Evolutionary conservation across 2,888 invertebrate species (phyloP), one percentile per base, ranked within the genome.

Genomic region (Euproctis similis): DNA sequence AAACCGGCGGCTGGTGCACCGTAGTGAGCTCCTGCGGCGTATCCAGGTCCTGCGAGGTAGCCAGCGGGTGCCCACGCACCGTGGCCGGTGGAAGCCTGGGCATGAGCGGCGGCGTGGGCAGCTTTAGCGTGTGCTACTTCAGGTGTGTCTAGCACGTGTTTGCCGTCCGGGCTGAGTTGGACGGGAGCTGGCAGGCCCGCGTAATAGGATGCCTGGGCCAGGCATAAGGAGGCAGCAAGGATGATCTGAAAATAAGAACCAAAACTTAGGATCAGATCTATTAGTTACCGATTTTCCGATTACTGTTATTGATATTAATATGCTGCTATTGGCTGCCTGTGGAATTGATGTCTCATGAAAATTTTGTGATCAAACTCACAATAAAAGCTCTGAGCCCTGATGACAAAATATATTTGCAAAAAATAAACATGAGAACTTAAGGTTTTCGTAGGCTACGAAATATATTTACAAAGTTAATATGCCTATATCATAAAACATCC

Each of bases 131-230:
- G 85, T 8, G 85, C 81, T 2, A 85, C 85, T 49, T 85, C 85
- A 1, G 85, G 85, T 7, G 85, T 85, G 59, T 89, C 89, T 21
- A 89, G 50, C 19, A 85, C 48, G 53, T 73, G 69, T 39, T 84
- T 76, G 59, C 86, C 86, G 44, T 90, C 90, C 1, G 72, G 65
- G 41, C 80, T 84, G 3, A 85, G 72, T 42, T 80, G 78, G 42
- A 85, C 52, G 46, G 64, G 81, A 11, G 81, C 86, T 44, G 73
- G 85, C 33, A 77, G 80, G 46, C 71, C 85, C 42, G 70, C 78
- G 76, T 71, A 86, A 64, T 76, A 85, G n/a, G 86, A 85, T 29
- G 86, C 85, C 53, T 85, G 74, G 37, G 87, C 87, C 52, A 81
- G 61, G 77, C 84, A 81, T 49, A 82, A 67, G 56, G 76, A 59